These are phyloP conservation scores for Grallaria varia DNA, from an alignment of 2,113 vertebrate species.

Conservation along the genomic window DNA sequence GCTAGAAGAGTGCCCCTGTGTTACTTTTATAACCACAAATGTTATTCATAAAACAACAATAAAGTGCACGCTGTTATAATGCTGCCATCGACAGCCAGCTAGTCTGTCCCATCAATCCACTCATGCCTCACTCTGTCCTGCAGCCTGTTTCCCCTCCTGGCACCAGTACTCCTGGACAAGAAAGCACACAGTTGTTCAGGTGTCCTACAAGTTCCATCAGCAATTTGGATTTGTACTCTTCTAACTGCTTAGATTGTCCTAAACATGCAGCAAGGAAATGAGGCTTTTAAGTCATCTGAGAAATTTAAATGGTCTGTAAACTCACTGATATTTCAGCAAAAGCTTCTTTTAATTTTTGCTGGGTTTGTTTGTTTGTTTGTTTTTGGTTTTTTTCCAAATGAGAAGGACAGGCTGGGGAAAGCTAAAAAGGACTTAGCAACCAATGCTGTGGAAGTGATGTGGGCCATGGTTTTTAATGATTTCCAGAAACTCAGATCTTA, in stretches of 20 bases:
- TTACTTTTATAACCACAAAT: background rate
- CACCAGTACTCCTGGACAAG: background rate
- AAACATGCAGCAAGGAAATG: background rate
- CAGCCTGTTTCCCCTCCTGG: background rate
- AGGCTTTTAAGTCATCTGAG: background rate
- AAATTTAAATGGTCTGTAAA: constrained; percentile 13
- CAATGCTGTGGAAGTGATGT: constrained; percentile 33
- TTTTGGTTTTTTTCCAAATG: background rate
- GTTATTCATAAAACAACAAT: constrained; percentile 25
- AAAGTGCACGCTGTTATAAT: constrained; percentile 22
- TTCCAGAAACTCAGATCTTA: constrained; percentile 50
- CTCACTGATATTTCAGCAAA: background rate
- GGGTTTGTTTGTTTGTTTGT: background rate
- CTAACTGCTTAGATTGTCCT: background rate
- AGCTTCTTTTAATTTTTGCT: background rate
- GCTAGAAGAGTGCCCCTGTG: constrained; percentile 1
- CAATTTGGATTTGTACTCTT: background rate
- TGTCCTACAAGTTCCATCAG: background rate
- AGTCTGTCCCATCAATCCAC: background rate
- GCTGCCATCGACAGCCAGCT: background rate
- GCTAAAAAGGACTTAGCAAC: background rate
- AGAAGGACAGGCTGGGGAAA: constrained; percentile 13
- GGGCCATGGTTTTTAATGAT: constrained; percentile 17
- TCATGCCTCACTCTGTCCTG: background rate
- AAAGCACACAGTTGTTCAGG: background rate